A percentile compares a stretch with the other conserved stretches of the same genome.
Conservation (phyloP, 2,888 invertebrate species). For the Empis livida region DNA sequence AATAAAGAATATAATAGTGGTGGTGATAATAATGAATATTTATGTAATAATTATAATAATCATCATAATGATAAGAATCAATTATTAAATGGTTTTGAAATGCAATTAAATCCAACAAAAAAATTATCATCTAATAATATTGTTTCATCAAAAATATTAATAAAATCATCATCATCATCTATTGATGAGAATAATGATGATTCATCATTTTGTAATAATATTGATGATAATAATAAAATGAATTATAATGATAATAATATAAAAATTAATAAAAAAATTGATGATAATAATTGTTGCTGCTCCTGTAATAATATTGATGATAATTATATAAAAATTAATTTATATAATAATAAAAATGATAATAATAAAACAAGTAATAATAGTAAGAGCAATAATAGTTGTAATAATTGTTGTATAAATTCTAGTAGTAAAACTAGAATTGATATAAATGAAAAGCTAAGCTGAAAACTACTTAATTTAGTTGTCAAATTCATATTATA, state of each 20-base stretch:
- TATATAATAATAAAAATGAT: not conserved
- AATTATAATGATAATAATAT: too few species aligned
- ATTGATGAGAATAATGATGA: too few species aligned
- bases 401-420: not conserved
- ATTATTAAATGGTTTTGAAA: not conserved
- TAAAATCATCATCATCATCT: too few species aligned
- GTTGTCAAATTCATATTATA: not conserved
- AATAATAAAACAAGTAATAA: not conserved
- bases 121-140: too few species aligned
- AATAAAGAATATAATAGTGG: too few species aligned
- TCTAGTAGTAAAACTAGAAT: not conserved
- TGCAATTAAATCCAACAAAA: not conserved
- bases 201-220: too few species aligned
- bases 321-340: too few species aligned
- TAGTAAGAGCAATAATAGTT: not conserved
- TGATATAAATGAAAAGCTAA: not conserved
- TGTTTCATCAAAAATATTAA: too few species aligned
- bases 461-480: conserved; percentile 1
- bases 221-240: too few species aligned
- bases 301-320: too few species aligned
- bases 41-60: not conserved
- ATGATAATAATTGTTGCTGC: too few species aligned
- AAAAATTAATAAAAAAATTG: too few species aligned
- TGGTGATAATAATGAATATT: not conserved
- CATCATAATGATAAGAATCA: not conserved